phyloP scores from a whole-genome alignment of 2,113 vertebrate species.

The Reinhardtius hippoglossoides region DNA sequence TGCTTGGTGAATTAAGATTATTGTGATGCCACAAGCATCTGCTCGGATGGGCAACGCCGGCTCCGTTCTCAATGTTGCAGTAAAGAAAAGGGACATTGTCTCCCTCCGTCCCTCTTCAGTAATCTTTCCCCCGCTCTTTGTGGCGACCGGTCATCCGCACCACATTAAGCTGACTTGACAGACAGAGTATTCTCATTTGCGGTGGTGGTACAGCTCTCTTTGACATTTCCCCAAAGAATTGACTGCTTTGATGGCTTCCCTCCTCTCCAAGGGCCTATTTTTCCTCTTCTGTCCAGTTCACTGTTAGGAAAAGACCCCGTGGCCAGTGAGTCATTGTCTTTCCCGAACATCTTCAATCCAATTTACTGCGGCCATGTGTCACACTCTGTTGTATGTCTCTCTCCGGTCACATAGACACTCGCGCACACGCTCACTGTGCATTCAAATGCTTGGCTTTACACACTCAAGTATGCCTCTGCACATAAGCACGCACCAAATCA shows the following conservation, averaged over 20 bases:
- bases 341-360: constrained; percentile 58
- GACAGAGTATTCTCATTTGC: constrained; percentile 64
- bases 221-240: constrained; percentile 63
- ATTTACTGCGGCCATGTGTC: constrained; percentile 52
- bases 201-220: constrained; percentile 41
- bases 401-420: neutral
- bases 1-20: constrained; percentile 54
- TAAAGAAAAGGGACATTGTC: constrained; percentile 41
- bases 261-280: constrained; percentile 40
- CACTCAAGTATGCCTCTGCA: neutral
- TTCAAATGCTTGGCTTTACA: constrained; percentile 22
- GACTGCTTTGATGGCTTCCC: constrained; percentile 58
- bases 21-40: constrained; percentile 43
- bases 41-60: neutral
- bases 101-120: neutral
- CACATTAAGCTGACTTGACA: constrained; percentile 52
- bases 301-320: constrained; percentile 27
- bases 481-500: constrained; percentile 18
- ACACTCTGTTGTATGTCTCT: constrained; percentile 24
- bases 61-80: constrained; percentile 30
- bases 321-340: constrained; percentile 1
- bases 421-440: neutral
- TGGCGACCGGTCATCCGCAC: constrained; percentile 20
- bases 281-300: constrained; percentile 54
- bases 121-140: constrained; percentile 38